phyloP scores from a whole-genome alignment of 2,888 invertebrate species.

The Chalcosyrphus nemorum region DNA sequence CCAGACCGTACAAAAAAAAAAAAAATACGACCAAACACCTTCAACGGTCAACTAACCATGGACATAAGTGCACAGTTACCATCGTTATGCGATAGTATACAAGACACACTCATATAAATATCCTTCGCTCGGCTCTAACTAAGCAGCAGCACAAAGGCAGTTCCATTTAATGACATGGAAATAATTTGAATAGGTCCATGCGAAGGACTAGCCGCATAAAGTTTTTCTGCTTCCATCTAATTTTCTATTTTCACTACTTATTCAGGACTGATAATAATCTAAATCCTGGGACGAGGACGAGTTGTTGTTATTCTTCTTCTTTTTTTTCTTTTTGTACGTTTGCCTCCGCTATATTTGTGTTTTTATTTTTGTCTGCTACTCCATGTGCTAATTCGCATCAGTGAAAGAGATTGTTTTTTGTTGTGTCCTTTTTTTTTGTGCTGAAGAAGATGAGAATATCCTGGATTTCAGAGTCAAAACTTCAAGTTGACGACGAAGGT shows the following conservation, averaged over 20 bases:
- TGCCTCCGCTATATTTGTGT: constrained; percentile 38
- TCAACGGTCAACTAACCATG: constrained; percentile 4
- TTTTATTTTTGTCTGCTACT: constrained; percentile 65
- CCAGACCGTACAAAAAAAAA: not conserved
- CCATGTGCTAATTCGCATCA: constrained; percentile 67
- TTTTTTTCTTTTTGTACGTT: constrained; percentile 23
- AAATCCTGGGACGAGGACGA: constrained; percentile 59
- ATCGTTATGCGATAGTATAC: constrained; percentile 12
- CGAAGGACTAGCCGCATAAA: constrained; percentile 53
- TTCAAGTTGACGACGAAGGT: constrained; percentile 67
- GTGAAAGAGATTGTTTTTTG: constrained; percentile 46
- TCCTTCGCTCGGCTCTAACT: not conserved
- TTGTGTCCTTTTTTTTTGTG: constrained; percentile 39
- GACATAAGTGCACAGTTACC: constrained; percentile 18
- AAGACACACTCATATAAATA: constrained; percentile 30
- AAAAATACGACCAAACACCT: not conserved
- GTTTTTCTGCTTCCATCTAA: constrained; percentile 61
- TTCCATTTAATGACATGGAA: constrained; percentile 69
- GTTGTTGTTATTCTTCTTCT: not conserved
- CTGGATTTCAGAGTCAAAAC: constrained; percentile 65
- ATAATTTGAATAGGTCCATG: constrained; percentile 64
- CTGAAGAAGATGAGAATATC: constrained; percentile 51
- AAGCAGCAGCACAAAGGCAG: constrained; percentile 37
- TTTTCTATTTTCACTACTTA: constrained; percentile 70
- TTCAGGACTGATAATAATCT: constrained; percentile 68